phyloP scores from a whole-genome alignment of 2,888 invertebrate genomes.

The Dasypolia templi region DNA sequence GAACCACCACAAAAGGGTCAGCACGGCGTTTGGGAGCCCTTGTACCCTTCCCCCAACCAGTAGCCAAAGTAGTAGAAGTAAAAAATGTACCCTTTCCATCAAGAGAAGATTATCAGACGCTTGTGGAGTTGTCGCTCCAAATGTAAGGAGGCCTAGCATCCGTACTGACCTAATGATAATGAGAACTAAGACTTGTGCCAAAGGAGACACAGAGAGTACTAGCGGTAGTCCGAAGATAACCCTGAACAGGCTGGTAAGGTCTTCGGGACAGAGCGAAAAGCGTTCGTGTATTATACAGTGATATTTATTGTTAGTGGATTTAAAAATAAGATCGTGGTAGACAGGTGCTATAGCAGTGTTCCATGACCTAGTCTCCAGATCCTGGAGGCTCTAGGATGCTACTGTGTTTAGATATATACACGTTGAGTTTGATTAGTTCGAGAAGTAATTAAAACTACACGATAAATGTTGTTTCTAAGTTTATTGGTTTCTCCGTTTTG shows the following conservation, averaged over 20 bases:
- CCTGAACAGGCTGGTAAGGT: slow-evolving; percentile 86
- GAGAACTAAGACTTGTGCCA: slow-evolving; percentile 95
- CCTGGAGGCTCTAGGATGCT: neutral
- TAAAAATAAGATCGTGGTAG: slow-evolving; percentile 21
- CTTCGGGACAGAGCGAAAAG: slow-evolving; percentile 85
- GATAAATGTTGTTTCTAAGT: slow-evolving; percentile 34
- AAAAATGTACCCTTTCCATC: slow-evolving; percentile 95
- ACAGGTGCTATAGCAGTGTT: slow-evolving; percentile 57
- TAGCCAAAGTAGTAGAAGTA: slow-evolving; percentile 92
- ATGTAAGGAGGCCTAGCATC: slow-evolving; percentile 96
- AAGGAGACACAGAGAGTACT: slow-evolving; percentile 92
- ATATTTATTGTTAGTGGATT: slow-evolving; percentile 70
- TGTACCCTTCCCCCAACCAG: slow-evolving; percentile 93
- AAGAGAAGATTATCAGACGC: slow-evolving; percentile 96
- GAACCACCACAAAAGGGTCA: slow-evolving; percentile 95
- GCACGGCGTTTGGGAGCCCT: slow-evolving; percentile 94
- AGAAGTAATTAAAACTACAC: slow-evolving; percentile 35
- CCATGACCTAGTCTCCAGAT: too few relatives aligned
- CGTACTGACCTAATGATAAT: slow-evolving; percentile 97
- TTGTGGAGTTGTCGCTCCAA: slow-evolving; percentile 97
- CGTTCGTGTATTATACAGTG: slow-evolving; percentile 88
- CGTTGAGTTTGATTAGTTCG: slow-evolving; percentile 31
- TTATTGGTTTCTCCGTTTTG: slow-evolving; percentile 8
- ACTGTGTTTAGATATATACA: slow-evolving; percentile 15
- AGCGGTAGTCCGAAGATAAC: slow-evolving; percentile 89